phyloP scores from a whole-genome alignment of 2,888 invertebrate species.

The Caenorhabditis sp. region DNA sequence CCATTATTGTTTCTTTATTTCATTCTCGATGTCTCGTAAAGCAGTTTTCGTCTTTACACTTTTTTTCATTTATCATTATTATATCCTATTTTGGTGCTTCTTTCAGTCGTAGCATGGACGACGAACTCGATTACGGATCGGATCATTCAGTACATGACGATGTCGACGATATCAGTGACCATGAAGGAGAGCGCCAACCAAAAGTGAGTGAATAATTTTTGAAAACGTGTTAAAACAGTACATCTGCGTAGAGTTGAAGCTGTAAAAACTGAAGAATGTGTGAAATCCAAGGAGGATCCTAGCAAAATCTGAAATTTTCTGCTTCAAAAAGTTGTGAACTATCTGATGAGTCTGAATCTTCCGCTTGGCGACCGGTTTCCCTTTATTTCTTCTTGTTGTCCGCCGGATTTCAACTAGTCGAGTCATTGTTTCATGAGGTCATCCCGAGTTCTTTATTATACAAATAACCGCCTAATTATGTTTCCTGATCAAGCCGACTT shows the following conservation, averaged over 20 bases:
- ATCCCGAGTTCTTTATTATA: conserved; percentile 6
- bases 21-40: no score
- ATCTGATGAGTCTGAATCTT: not conserved
- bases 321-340: not conserved
- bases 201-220: not conserved
- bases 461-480: conserved; percentile 41
- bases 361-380: not conserved
- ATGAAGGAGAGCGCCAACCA: conserved; percentile 13
- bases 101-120: conserved; percentile 38
- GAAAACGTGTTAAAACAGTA: not conserved
- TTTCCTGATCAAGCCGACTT: conserved; percentile 55
- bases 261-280: not conserved
- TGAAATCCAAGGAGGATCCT: not conserved
- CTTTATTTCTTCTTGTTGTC: not conserved
- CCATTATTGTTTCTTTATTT: no score
- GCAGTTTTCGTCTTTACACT: no score
- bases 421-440: conserved; percentile 18
- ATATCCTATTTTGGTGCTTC: no score
- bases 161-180: conserved; percentile 2
- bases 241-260: not conserved
- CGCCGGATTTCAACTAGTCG: not conserved
- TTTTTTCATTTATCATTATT: no score
- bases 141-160: conserved; percentile 26
- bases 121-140: conserved; percentile 49
- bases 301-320: not conserved